Conservation (phyloP, 2,113 vertebrate species). For the Hemiscyllium ocellatum region DNA sequence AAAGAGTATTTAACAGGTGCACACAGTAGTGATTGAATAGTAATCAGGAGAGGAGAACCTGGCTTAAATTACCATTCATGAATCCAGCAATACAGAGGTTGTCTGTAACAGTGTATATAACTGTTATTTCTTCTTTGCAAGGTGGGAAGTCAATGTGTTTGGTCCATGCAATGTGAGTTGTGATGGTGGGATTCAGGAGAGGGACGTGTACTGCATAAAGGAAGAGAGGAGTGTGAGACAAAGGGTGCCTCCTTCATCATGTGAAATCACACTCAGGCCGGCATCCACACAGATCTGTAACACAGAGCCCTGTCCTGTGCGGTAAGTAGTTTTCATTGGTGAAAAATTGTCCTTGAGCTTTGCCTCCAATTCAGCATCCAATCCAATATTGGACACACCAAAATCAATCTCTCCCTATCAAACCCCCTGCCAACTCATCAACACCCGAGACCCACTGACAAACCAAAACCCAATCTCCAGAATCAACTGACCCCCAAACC, state of each 20-base stretch:
- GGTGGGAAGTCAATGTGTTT: slow-evolving; percentile 56
- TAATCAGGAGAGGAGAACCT: background rate
- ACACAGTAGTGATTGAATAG: background rate
- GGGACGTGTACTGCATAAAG: slow-evolving; percentile 56
- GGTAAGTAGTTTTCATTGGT: slow-evolving; percentile 42
- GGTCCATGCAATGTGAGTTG: slow-evolving; percentile 58
- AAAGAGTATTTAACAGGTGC: background rate
- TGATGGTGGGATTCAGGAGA: slow-evolving; percentile 50
- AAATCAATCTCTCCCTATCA: too few relatives aligned
- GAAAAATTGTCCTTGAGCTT: background rate
- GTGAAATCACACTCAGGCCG: slow-evolving; percentile 38
- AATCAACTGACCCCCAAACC: too few relatives aligned
- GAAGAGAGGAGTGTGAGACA: slow-evolving; percentile 40
- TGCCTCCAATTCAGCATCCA: background rate
- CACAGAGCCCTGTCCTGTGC: slow-evolving; percentile 52
- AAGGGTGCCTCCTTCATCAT: slow-evolving; percentile 45
- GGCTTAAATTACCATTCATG: too few relatives aligned
- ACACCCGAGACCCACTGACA: too few relatives aligned
- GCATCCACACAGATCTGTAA: slow-evolving; percentile 51
- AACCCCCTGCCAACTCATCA: too few relatives aligned
- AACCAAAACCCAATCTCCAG: too few relatives aligned
- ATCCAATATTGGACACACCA: too few relatives aligned
- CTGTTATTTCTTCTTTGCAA: slow-evolving; percentile 36
- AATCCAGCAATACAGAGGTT: background rate
- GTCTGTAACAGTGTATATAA: background rate